Conservation (phyloP, 2,797 vertebrate genomes). For the Melanotaenia trifasciata region DNA sequence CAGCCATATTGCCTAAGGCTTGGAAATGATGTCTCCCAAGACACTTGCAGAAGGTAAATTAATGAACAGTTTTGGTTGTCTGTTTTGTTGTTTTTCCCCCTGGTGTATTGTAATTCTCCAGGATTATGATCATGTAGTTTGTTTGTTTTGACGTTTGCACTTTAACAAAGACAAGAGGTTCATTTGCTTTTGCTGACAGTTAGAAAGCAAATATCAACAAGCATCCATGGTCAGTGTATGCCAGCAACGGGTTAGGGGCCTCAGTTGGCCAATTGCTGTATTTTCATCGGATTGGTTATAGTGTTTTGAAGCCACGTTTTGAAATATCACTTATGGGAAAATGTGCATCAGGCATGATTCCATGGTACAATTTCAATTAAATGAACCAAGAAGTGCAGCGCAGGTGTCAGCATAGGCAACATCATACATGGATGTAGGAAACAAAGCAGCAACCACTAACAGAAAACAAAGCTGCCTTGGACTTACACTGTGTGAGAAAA, state of each 20-base stretch:
- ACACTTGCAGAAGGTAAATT: not conserved
- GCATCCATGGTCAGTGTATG: not conserved
- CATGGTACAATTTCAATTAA: too few relatives aligned
- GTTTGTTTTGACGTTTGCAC: not conserved
- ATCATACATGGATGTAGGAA: not conserved
- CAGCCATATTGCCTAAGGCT: not conserved
- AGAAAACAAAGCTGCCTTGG: too few relatives aligned
- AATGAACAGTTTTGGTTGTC: not conserved
- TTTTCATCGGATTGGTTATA: not conserved
- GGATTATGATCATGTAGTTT: not conserved
- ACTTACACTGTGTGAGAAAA: not conserved
- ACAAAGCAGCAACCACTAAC: not conserved
- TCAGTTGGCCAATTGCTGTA: not conserved
- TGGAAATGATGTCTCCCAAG: not conserved
- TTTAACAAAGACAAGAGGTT: not conserved
- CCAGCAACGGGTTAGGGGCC: not conserved
- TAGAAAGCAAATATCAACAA: not conserved
- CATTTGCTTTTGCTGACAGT: not conserved
- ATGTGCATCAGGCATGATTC: too few relatives aligned
- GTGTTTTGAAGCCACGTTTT: not conserved
- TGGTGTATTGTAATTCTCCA: not conserved
- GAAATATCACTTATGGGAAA: not conserved
- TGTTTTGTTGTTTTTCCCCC: not conserved
- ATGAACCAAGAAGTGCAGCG: too few relatives aligned
- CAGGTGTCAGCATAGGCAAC: too few relatives aligned